Conservation (phyloP, 2,113 vertebrate species). For the Coptodon bakossiorum region DNA sequence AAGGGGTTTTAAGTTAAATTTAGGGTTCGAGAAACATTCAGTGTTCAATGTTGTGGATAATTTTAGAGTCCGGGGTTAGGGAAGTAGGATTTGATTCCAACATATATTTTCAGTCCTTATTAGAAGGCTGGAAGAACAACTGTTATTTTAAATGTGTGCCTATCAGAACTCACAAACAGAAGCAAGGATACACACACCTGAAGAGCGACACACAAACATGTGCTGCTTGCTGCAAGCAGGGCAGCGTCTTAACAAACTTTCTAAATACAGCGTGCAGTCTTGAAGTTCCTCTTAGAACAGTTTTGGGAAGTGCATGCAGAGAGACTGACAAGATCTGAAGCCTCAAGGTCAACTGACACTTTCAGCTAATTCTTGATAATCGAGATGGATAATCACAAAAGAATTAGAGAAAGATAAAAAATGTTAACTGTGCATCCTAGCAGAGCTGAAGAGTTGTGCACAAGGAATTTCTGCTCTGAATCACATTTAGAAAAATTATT, state of each 20-base stretch:
- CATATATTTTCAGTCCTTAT: slow-evolving; percentile 1
- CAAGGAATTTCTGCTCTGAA: not conserved
- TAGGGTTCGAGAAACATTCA: not conserved
- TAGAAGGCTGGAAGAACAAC: slow-evolving; percentile 5
- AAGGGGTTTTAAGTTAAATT: not conserved
- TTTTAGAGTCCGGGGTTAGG: not conserved
- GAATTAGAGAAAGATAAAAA: not conserved
- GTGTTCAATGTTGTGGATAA: not conserved
- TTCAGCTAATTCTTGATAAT: not conserved
- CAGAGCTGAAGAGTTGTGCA: not conserved
- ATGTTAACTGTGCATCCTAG: not conserved
- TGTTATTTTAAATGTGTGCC: slow-evolving; percentile 9
- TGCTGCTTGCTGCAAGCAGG: not conserved
- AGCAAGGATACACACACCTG: not conserved
- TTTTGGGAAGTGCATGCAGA: slow-evolving; percentile 5
- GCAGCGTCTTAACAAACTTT: not conserved
- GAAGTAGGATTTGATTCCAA: not conserved
- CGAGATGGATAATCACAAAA: not conserved
- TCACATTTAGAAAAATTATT: not conserved
- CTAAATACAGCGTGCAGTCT: not conserved
- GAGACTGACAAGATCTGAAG: slow-evolving; percentile 7
- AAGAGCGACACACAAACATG: not conserved
- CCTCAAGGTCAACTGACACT: not conserved
- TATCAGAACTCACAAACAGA: not conserved
- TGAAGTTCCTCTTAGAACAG: not conserved